phyloP scores from a whole-genome alignment of 2,797 vertebrate species.

The Monodelphis domestica region DNA sequence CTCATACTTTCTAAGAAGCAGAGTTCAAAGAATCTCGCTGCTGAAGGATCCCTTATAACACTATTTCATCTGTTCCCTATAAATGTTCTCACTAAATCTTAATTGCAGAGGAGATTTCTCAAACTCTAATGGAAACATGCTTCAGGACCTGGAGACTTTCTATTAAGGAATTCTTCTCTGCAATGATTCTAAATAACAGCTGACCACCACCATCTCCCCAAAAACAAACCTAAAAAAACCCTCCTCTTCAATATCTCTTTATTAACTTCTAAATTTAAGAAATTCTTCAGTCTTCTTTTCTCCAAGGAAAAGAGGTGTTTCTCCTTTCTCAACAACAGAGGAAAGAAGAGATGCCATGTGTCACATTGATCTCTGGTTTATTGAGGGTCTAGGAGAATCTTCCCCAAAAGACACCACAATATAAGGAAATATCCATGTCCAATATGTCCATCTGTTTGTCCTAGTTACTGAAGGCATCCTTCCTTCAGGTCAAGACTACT shows the following conservation, averaged over 20 bases:
- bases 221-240: background rate
- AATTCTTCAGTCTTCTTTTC: background rate
- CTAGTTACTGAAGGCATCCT: background rate
- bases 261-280: background rate
- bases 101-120: background rate
- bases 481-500: slow-evolving; percentile 37
- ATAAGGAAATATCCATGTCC: background rate
- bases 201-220: background rate
- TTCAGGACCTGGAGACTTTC: background rate
- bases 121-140: background rate
- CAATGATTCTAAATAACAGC: background rate
- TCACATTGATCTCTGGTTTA: slow-evolving; percentile 72
- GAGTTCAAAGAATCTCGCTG: background rate
- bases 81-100: background rate
- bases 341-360: slow-evolving; percentile 26
- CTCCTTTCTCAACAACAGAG: slow-evolving; percentile 7
- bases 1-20: background rate
- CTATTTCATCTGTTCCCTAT: background rate
- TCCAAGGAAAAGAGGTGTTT: background rate
- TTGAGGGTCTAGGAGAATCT: slow-evolving; percentile 56
- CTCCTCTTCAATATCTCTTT: slow-evolving; percentile 3
- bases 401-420: slow-evolving; percentile 56
- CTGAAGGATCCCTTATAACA: background rate
- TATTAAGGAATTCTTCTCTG: background rate
- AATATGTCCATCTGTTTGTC: background rate